phyloP scores from a whole-genome alignment of 2,113 vertebrate genomes.

The Rostratula benghalensis region DNA sequence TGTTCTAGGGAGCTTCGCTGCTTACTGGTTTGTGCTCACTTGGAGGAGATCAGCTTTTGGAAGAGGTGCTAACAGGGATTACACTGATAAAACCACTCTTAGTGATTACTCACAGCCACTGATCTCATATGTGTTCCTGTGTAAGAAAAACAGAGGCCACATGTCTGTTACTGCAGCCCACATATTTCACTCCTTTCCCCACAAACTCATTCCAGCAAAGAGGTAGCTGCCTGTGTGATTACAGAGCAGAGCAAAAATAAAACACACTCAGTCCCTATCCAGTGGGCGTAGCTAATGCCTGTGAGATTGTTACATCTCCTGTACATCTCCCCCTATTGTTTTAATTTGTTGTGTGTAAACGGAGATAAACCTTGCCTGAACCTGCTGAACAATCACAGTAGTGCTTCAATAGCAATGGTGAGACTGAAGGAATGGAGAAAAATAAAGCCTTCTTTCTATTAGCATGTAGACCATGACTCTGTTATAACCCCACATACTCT shows the following conservation, averaged over 20 bases:
- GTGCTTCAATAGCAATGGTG: background rate
- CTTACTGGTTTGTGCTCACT: background rate
- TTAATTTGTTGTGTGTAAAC: background rate
- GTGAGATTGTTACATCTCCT: background rate
- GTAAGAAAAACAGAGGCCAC: background rate
- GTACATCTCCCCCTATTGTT: background rate
- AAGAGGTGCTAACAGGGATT: background rate
- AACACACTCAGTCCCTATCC: background rate
- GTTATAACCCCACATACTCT: background rate
- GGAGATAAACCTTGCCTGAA: background rate
- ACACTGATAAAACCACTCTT: background rate
- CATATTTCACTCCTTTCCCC: background rate
- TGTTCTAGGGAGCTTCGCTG: background rate
- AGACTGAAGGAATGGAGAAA: background rate
- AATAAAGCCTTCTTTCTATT: background rate
- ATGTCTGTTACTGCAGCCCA: background rate
- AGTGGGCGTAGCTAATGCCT: background rate
- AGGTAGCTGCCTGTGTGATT: background rate
- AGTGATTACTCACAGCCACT: background rate
- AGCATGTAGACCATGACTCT: background rate
- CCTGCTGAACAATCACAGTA: background rate
- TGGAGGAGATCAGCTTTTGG: background rate
- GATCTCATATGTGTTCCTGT: background rate
- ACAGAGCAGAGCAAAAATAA: background rate
- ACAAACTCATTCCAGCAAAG: background rate